These are phyloP conservation scores for Prunella strophiata DNA, from an alignment of 2,797 vertebrate genomes.

Conservation along the genomic window DNA sequence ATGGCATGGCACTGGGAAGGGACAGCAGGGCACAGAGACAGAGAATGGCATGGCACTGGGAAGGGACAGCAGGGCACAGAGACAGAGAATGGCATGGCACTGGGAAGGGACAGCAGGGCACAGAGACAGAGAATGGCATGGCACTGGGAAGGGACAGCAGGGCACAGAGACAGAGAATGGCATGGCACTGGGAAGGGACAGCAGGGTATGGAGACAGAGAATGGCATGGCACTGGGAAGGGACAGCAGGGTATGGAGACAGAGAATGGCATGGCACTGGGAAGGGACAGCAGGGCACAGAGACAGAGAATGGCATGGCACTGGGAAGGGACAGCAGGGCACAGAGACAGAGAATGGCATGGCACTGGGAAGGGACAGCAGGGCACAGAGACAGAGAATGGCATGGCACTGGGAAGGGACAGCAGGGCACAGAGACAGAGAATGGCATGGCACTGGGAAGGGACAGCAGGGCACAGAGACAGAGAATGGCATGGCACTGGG, in stretches of 20 bases:
- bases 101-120: not conserved
- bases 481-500: not conserved
- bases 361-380: not conserved
- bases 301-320: not conserved
- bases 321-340: not conserved
- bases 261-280: not conserved
- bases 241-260: not conserved
- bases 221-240: not conserved
- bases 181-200: not conserved
- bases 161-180: not conserved
- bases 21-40: not conserved
- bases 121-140: accelerated
- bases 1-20: no score
- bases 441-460: not conserved
- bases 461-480: not conserved
- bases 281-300: not conserved
- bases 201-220: not conserved
- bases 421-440: not conserved
- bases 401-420: not conserved
- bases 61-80: not conserved
- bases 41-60: accelerated
- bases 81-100: not conserved
- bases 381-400: not conserved
- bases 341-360: no score
- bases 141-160: not conserved